phyloP scores from a whole-genome alignment of 1,140 invertebrate genomes.

The Leptestheria dahalacensis region DNA sequence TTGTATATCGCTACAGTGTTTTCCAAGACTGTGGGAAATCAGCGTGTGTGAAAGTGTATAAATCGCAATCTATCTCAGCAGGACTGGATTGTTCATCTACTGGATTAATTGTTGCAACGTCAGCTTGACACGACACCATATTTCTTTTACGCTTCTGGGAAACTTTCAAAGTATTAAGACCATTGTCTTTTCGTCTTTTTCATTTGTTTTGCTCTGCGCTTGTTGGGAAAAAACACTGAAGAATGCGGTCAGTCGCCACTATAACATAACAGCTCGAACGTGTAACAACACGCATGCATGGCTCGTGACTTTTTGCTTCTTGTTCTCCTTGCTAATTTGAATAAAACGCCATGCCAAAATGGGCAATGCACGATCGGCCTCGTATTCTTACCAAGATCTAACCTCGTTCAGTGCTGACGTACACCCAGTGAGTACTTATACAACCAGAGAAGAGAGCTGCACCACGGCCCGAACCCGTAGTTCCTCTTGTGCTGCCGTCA shows the following conservation, averaged over 20 bases:
- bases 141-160: no score
- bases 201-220: no score
- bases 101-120: no score
- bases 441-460: neutral
- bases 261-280: neutral
- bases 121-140: no score
- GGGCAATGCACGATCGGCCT: constrained; percentile 9
- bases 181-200: no score
- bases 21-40: no score
- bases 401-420: neutral
- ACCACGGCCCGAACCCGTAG: neutral
- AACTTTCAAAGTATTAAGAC: no score
- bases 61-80: no score
- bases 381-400: constrained; percentile 1
- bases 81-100: no score
- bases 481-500: neutral
- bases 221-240: no score
- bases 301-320: neutral
- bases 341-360: neutral
- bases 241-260: neutral
- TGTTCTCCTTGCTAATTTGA: neutral
- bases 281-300: neutral
- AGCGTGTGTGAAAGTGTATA: no score
- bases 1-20: no score
- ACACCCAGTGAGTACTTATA: neutral